Base-by-base conservation (phyloP, 1,140 invertebrate genomes). In the Calliopsis andreniformis region DNA sequence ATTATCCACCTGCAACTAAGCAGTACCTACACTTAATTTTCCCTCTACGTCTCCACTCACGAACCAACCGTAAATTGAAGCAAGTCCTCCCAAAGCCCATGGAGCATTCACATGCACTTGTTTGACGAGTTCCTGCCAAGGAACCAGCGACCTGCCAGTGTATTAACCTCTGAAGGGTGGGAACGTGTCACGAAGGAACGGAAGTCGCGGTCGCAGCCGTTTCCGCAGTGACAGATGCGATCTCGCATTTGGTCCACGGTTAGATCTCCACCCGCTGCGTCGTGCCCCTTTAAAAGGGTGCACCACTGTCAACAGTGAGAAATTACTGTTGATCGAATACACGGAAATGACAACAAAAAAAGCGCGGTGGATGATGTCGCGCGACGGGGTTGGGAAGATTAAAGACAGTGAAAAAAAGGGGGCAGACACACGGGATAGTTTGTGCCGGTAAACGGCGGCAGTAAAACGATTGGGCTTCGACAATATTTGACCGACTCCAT, bases 201-300 rank as follows among this genome's bases (percentile, higher is more conserved):
- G 88, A 90, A 89, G 86, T 86, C 85, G 83, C 85, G 79, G 83
- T 72, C 78, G 75, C 85, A 88, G 82, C 86, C 86, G 87, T 87
- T 91, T 90, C 89, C 89, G 87, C 47, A 84, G 79, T 68, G 86
- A 87, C 87, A 91, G 89, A 89, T 91, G 89, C 83, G 78, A 82
- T 86, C 70, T 84, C 49, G 64, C 77, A 67, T 66, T 72, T 56
- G 77, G 59, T 72, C 23, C 59, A 5, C 7, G 58, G 63, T 42
- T 67, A 28, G 45, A 68, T 66, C 55, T 78, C 70, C 55, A 16
- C 49, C 62, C 62, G 12, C 49, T 35, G 25, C 49, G 7, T 39
- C 25, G 18, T 58, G 30, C 8, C 39, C 49, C 45, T 61, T 80
- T 79, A 87, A 88, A 87, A 84, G 75, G 75, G 84, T 83, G 68